phyloP scores from a whole-genome alignment of 2,113 vertebrate species.

The Corvus cornix region DNA sequence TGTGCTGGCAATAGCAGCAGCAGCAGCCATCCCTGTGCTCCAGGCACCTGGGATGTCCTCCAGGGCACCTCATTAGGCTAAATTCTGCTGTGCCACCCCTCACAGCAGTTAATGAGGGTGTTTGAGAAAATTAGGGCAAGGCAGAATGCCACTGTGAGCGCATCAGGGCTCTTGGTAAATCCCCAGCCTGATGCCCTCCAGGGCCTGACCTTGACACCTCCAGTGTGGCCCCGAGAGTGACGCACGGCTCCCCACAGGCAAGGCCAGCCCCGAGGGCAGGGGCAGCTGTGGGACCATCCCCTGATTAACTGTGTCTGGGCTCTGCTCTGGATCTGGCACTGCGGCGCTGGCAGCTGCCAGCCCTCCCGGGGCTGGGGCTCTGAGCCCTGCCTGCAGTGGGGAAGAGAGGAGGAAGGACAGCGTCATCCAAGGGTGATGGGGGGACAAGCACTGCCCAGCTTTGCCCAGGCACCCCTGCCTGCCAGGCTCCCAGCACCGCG shows the following conservation, averaged over 20 bases:
- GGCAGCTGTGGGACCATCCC: not conserved
- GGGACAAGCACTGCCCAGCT: not conserved
- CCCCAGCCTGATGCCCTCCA: accelerated
- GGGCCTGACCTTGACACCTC: not conserved
- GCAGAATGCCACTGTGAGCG: not conserved
- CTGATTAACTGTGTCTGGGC: not conserved
- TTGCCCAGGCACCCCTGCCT: not conserved
- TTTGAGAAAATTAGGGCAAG: not conserved
- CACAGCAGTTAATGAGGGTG: not conserved
- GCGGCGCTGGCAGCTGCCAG: accelerated
- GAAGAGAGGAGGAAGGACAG: accelerated
- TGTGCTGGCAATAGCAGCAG: not conserved
- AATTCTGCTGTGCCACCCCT: not conserved
- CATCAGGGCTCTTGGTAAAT: not conserved
- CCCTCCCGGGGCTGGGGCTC: accelerated
- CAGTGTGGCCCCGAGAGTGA: accelerated
- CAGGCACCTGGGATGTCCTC: not conserved
- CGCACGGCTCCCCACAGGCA: accelerated
- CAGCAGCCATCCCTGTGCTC: not conserved
- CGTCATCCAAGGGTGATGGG: not conserved
- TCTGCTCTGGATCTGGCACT: not conserved
- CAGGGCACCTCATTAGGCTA: not conserved
- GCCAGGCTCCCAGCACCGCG: not conserved
- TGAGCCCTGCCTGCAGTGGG: not conserved
- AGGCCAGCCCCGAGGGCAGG: not conserved